Percentiles rank a stretch among this genome's conserved stretches.
Conservation (phyloP, 2,113 vertebrate genomes). For the Takifugu flavidus region DNA sequence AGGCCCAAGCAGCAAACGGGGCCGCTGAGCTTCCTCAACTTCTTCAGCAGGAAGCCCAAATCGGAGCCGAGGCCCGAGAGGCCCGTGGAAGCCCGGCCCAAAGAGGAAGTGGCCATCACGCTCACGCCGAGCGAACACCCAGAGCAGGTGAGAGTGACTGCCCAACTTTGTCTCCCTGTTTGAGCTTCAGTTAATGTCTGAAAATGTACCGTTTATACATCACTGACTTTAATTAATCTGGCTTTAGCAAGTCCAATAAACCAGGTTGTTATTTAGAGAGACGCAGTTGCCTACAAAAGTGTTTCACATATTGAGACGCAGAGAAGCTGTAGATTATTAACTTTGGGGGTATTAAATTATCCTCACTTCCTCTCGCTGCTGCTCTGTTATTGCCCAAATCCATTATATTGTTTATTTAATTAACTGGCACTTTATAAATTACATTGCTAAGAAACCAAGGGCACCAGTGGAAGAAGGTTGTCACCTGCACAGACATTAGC, state of each 20-base stretch:
- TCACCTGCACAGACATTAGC: constrained; percentile 1
- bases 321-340: constrained; percentile 51
- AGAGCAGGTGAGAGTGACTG: constrained; percentile 58
- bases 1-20: constrained; percentile 72
- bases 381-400: constrained; percentile 33
- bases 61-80: constrained; percentile 60
- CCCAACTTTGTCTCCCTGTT: background rate
- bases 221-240: too few species aligned
- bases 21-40: constrained; percentile 74
- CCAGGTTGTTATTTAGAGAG: too few species aligned
- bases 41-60: constrained; percentile 75
- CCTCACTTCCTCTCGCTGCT: constrained; percentile 12
- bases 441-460: constrained; percentile 63
- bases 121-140: constrained; percentile 67
- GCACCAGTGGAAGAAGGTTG: background rate
- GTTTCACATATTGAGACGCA: background rate
- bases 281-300: background rate
- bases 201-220: too few species aligned
- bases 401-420: constrained; percentile 66
- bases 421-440: constrained; percentile 42
- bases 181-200: too few species aligned
- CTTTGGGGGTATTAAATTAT: constrained; percentile 16
- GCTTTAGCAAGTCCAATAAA: too few species aligned
- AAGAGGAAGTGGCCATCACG: constrained; percentile 59
- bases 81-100: constrained; percentile 40